Evolutionary conservation across 2,888 invertebrate genomes (phyloP), one percentile per base, ranked within the genome.

Genomic region (Platypus cylindrus): DNA sequence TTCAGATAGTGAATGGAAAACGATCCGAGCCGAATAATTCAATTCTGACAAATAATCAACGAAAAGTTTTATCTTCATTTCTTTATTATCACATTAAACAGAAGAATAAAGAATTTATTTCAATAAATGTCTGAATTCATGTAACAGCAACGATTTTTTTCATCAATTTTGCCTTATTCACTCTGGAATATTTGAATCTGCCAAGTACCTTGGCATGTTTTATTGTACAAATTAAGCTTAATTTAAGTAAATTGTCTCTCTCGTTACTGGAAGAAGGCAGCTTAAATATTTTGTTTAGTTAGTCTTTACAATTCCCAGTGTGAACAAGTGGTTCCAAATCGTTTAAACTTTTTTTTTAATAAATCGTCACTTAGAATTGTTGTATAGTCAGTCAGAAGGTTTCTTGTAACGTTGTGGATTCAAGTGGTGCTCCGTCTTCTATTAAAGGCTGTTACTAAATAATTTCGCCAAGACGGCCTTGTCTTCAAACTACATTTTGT

Each of bases 381-480:
- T 13, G 15, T 17, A 28, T 25, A 12, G 23, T 32, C 29, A 13
- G 30, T 25, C 33, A 26, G 34, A 30, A 29, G 33, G 18, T 23
- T 27, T n/a, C n/a, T n/a, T n/a, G n/a, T 34, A 38, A 34, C 22
- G 35, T 20, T 30, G 30, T 29, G 17, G 18, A 18, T 25, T 38
- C 26, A 22, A 17, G 15, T 27, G 36, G 17, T 17, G 3, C 13
- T 4, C 18, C 9, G 17, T 15, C 17, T 14, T 22, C 7, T n/a
- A 17, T 22, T 9, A 11, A n/a, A 2, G 12, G 17, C 20, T 3
- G 16, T 34, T 16, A 23, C 1, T 16, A 11, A 4, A 28, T 9
- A 13, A 18, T 34, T 57, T 59, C 59, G 59, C 59, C 59, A 59
- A 56, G 48, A 59, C 56, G 59, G 59, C 59, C 45, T 40, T 32